A percentile compares a stretch with the other conserved stretches of the same genome.
Evolutionary conservation across 2,888 invertebrate species (phyloP).

Genomic region (Lysandra bellargus): DNA sequence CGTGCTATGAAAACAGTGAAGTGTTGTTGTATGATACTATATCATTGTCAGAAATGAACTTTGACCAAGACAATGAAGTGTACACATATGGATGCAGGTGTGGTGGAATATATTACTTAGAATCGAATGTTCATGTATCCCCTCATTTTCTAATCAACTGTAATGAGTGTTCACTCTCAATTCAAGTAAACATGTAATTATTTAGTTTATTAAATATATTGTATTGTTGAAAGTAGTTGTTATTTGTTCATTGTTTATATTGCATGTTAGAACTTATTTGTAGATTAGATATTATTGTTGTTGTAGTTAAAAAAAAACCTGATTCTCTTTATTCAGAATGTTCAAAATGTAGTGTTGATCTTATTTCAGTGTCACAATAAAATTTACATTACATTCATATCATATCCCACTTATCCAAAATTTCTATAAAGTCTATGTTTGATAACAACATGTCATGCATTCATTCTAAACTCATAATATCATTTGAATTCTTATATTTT

Average conservation of each 20-base stretch:
- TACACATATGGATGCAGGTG: constrained; percentile 84
- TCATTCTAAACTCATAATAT: too few relatives aligned
- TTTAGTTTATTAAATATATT: constrained; percentile 8
- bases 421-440: too few relatives aligned
- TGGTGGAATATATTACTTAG: constrained; percentile 81
- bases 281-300: not conserved
- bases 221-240: not conserved
- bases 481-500: too few relatives aligned
- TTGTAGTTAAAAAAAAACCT: not conserved
- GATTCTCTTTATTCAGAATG: not conserved
- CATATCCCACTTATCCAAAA: not conserved
- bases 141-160: constrained; percentile 81
- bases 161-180: constrained; percentile 87
- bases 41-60: constrained; percentile 68
- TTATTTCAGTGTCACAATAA: not conserved
- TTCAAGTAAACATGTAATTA: constrained; percentile 69
- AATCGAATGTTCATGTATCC: constrained; percentile 45
- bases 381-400: not conserved
- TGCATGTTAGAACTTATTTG: not conserved
- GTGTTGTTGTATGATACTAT: constrained; percentile 82
- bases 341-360: not conserved
- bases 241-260: not conserved
- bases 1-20: constrained; percentile 80
- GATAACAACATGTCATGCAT: too few relatives aligned
- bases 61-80: constrained; percentile 53